Evolutionary conservation across 2,888 invertebrate species (phyloP), one percentile per base, ranked within the genome.

Genomic region (Andrena dorsata): DNA sequence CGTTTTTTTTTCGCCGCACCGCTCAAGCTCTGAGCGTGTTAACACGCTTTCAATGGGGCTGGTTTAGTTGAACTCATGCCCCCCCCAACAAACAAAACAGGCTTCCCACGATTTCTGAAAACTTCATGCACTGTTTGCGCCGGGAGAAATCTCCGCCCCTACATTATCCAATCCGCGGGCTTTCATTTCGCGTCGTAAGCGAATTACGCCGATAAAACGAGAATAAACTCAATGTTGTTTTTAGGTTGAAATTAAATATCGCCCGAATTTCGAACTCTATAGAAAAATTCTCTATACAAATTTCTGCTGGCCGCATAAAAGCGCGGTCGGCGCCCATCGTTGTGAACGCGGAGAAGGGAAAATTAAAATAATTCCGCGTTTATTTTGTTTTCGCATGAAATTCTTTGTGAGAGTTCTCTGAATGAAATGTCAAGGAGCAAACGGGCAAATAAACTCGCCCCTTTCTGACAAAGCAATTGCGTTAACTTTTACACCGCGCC

Each of bases 371-470:
- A 20, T 35, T 26, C 30, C 16, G 23, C 26, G 35, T 70, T 61
- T 76, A 32, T 32, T 65, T 61, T 32, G 60, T 23, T n/a, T 16
- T n/a, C 13, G 20, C 26, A 28, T n/a, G 6, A 30, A 65, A 61
- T 71, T 72, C 26, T 23, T 10, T 26, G 2, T 2, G 13, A 13
- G 20, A 16, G 16, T 23, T 53, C 26, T 30, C 58, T n/a, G 64
- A n/a, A 66, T 77, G 60, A 16, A 8, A 23, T 32, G 51, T 51
- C 51, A 61, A 64, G 47, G 64, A 53, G 51, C 28, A 28, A 47
- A 7, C 4, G 35, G 35, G 71, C 65, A 61, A 80, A 77, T 80
- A 77, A 77, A 66, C 77, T 65, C 41, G 10, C 8, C 4, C 32
- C 32, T 16, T 49, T 69, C 16, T 16, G n/a, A 8, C 2, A 28